These are phyloP conservation scores for rabbit (Oryctolagus cuniculus) DNA, from an alignment of 2,113 vertebrate species.

Conservation along the genomic window mOryCun1.1 NC_091453.1:65610501-65611000, in stretches of 20 bases:
- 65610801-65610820: no score
- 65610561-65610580: no score
- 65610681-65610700: background rate
- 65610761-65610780: background rate
- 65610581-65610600: background rate
- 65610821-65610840: no score
- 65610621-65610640: background rate
- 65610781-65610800: background rate
- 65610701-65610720: background rate
- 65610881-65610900: no score
- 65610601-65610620: background rate
- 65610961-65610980: no score
- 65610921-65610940: no score
- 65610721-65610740: background rate
- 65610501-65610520: no score
- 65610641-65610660: background rate
- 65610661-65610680: background rate
- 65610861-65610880: no score
- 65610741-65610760: background rate
- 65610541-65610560: background rate
- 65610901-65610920: no score
- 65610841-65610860: no score
- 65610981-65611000: no score
- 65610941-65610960: no score
- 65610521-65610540: background rate